phyloP scores from a whole-genome alignment of 2,113 vertebrate species.

The Gorsachius goisagi region DNA sequence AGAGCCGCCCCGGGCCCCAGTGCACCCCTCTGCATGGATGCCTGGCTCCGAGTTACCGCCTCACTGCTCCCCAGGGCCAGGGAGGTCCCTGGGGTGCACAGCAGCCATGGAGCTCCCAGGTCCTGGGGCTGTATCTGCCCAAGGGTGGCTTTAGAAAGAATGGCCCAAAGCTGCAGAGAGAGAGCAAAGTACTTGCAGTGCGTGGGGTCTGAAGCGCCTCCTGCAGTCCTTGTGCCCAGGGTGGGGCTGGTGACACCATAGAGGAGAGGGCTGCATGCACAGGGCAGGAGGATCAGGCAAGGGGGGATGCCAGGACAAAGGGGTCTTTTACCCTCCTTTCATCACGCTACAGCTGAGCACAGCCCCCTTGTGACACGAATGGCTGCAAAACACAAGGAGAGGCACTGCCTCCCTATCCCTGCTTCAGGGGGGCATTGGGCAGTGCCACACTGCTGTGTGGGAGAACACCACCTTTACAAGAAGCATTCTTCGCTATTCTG shows the following conservation, averaged over 20 bases:
- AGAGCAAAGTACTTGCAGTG: background rate
- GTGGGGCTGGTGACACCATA: background rate
- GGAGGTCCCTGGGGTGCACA: background rate
- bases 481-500: rapidly evolving
- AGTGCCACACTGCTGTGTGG: rapidly evolving
- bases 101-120: rapidly evolving
- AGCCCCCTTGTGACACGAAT: background rate
- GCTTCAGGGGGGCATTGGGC: rapidly evolving
- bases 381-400: background rate
- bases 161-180: background rate
- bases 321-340: background rate
- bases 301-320: background rate
- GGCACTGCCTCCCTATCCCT: background rate
- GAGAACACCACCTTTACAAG: rapidly evolving
- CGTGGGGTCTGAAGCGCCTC: rapidly evolving
- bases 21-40: background rate
- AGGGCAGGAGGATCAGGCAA: background rate
- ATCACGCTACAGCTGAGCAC: background rate
- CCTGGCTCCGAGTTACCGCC: background rate
- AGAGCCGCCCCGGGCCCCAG: background rate
- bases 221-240: background rate
- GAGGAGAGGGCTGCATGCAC: background rate
- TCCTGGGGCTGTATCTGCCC: background rate
- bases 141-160: background rate
- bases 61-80: rapidly evolving